Base-by-base conservation (phyloP, 37 sponge, comb jelly and placozoan species). In the Chondrilla cf. caribensis region DNA sequence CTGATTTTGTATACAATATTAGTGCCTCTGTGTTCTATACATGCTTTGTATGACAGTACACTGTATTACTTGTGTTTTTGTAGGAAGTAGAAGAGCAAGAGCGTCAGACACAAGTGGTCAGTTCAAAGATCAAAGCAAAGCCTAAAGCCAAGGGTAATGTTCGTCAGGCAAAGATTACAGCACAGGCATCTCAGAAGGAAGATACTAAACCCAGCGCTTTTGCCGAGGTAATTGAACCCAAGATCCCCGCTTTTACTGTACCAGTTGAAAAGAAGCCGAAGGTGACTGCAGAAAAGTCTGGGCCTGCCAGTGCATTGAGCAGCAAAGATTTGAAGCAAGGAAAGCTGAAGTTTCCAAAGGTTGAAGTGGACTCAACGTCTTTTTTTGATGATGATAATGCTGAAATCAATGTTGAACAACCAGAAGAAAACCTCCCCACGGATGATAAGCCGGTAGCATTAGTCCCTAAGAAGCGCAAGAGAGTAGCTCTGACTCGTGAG, bases 241-340 rank as follows among this genome's bases (percentile, higher is more conserved):
- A 25, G 0, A 82, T 93, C 0, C 94, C 94, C 0, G 94, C 87
- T 72, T 93, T 80, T 73, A 81, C 73, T 41, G n/a, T n/a, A n/a
- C n/a, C n/a, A n/a, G 79, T 80, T 25, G 72, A 57, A 6, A 77
- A 36, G n/a, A 57, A 44, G 58, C 55, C 59, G 51, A 83, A 83
- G 57, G 60, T 2, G 24, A 26, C 5, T 0, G 21, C 47, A 2
- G 39, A 8, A 8, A 5, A 43, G 39, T 11, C 58, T 22, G 58
- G 33, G 24, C n/a, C n/a, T n/a, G n/a, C n/a, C n/a, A 24, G n/a
- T 19, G 37, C 29, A 44, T 32, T 21, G 55, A 31, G 11, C 36
- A 9, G 82, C 33, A 17, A 28, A 67, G 70, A 29, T 29, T 68
- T 33, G 32, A 68, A 68, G 70, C 70, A 68, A 14, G 37, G 70